These are phyloP conservation scores for Halictus rubicundus DNA, from an alignment of 1,140 invertebrate species.

Conservation along the genomic window DNA sequence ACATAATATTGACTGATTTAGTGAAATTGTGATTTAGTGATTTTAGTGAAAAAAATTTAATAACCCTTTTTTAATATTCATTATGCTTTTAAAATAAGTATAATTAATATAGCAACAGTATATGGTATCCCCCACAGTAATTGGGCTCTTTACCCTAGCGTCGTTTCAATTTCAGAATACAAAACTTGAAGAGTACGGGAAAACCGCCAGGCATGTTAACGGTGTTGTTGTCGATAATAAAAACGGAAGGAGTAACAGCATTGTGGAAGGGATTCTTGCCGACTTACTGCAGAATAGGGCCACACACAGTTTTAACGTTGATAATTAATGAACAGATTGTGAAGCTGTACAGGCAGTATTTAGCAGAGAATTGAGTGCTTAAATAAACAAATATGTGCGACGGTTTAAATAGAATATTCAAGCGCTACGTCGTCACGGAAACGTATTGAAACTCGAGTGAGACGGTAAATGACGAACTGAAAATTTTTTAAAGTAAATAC, in stretches of 20 bases:
- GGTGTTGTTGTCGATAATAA: slow-evolving; percentile 84
- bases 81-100: too few species aligned
- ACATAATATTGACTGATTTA: too few species aligned
- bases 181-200: slow-evolving; percentile 86
- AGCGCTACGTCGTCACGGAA: neutral
- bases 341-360: slow-evolving; percentile 55
- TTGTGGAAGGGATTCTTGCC: slow-evolving; percentile 92
- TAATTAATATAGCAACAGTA: too few species aligned
- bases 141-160: neutral
- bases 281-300: slow-evolving; percentile 86
- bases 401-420: neutral
- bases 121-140: too few species aligned
- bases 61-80: too few species aligned
- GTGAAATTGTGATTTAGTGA: too few species aligned
- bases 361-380: neutral
- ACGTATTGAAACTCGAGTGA: neutral
- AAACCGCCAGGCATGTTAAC: slow-evolving; percentile 86
- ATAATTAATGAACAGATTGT: slow-evolving; percentile 90
- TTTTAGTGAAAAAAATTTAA: too few species aligned
- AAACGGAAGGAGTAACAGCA: slow-evolving; percentile 86
- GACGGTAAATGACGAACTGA: neutral
- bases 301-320: slow-evolving; percentile 90
- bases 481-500: neutral
- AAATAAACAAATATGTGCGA: neutral
- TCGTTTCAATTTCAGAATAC: slow-evolving; percentile 81